These are phyloP conservation scores for Enteromius thamalakanensis DNA, from an alignment of 2,797 vertebrate genomes.

Conservation along the genomic window DNA sequence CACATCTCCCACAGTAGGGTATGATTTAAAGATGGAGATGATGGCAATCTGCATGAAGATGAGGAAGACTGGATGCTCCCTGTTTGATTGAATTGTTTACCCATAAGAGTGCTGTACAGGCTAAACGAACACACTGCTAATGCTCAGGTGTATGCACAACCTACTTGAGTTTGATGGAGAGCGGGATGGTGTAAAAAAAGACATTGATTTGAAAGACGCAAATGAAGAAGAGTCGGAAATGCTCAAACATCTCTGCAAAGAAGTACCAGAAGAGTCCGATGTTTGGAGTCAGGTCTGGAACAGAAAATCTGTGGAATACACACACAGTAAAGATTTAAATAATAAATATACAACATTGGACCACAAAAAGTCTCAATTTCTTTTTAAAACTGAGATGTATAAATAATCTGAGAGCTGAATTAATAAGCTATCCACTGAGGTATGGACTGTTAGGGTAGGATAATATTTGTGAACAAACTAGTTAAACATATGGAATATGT, in stretches of 20 bases:
- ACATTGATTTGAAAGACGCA: conserved; percentile 99
- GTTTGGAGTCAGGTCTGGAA: conserved; percentile 97
- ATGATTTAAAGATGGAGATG: conserved; percentile 98
- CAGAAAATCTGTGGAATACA: conserved; percentile 83
- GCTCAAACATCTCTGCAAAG: conserved; percentile 99
- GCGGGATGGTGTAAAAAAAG: conserved; percentile 96
- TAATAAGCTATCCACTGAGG: too few relatives aligned
- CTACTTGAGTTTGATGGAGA: conserved; percentile 96
- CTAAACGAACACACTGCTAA: background rate
- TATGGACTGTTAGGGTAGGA: too few relatives aligned
- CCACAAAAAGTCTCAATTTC: too few relatives aligned
- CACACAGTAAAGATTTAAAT: conserved; percentile 11
- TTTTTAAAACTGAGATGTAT: too few relatives aligned
- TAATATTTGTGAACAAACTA: too few relatives aligned
- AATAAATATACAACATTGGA: too few relatives aligned
- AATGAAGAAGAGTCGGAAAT: conserved; percentile 97
- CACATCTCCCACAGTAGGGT: conserved; percentile 94
- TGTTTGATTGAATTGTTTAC: conserved; percentile 59
- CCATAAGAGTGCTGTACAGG: background rate
- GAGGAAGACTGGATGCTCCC: conserved; percentile 95
- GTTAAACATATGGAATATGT: too few relatives aligned
- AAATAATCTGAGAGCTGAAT: too few relatives aligned
- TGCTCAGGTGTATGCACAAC: conserved; percentile 52
- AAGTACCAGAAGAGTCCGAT: conserved; percentile 99
- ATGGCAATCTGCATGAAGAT: conserved; percentile 96